These are phyloP conservation scores for Uromys caudimaculatus DNA, from an alignment of 2,797 vertebrate species.

Conservation along the genomic window DNA sequence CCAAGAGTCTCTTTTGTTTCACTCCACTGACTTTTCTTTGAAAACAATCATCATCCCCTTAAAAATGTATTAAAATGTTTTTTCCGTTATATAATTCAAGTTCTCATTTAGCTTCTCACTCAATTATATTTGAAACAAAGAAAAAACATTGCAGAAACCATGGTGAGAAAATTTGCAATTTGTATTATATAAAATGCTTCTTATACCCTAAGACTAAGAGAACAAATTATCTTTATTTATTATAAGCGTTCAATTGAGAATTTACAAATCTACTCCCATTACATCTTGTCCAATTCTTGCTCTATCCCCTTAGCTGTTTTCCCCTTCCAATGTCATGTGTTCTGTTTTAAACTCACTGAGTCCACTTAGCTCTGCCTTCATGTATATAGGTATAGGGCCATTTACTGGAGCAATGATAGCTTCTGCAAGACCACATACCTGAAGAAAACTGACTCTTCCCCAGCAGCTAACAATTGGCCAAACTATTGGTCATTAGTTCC, in stretches of 20 bases:
- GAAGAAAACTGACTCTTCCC: neutral
- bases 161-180: neutral
- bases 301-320: too few species aligned
- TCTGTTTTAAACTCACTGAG: neutral
- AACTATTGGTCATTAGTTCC: neutral
- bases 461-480: neutral
- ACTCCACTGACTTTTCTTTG: neutral
- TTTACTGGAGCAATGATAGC: neutral
- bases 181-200: neutral
- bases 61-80: neutral
- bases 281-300: neutral
- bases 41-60: constrained; percentile 14
- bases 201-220: neutral
- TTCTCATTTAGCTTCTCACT: constrained; percentile 1
- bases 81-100: neutral
- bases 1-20: neutral
- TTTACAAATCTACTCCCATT: neutral
- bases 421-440: neutral
- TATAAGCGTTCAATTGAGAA: neutral
- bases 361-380: neutral
- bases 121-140: constrained; percentile 38
- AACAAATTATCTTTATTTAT: neutral
- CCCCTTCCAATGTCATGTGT: neutral
- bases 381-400: neutral
- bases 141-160: neutral